A percentile compares a stretch with the other conserved stretches of the same genome.
Conservation (phyloP, 2,113 vertebrate species). For the Sinocyclocheilus rhinocerous region DNA sequence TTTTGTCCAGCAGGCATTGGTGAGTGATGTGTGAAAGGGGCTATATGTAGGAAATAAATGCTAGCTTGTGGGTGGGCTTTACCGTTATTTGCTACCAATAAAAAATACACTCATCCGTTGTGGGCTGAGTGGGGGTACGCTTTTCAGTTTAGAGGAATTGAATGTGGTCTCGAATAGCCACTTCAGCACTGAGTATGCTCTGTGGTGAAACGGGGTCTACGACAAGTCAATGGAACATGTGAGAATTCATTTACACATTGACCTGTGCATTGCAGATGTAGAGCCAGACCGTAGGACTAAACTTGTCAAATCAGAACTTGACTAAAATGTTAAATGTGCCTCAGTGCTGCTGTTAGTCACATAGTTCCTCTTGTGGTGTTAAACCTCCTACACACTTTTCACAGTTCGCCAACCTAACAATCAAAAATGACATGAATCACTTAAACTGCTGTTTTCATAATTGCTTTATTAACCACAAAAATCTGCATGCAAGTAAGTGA, state of each 20-base stretch:
- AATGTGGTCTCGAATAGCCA: background rate
- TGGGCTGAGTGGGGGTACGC: background rate
- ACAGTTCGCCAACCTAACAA: background rate
- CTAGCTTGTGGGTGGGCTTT: slow-evolving; percentile 35
- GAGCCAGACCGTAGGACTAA: background rate
- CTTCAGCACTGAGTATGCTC: background rate
- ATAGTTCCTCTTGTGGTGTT: slow-evolving; percentile 2
- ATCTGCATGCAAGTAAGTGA: background rate
- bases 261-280: background rate
- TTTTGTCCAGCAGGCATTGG: background rate
- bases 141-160: background rate
- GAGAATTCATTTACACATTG: background rate
- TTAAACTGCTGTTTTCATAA: background rate
- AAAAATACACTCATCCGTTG: background rate
- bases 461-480: slow-evolving; percentile 2
- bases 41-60: background rate
- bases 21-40: background rate
- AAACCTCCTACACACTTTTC: background rate
- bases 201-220: background rate
- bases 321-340: background rate
- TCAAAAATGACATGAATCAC: background rate
- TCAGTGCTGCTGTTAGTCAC: slow-evolving; percentile 26
- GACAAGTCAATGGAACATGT: slow-evolving; percentile 3
- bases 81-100: background rate
- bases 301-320: slow-evolving; percentile 36